Conservation (phyloP, 2,888 invertebrate genomes). For the Trissoscelio sp. region DNA sequence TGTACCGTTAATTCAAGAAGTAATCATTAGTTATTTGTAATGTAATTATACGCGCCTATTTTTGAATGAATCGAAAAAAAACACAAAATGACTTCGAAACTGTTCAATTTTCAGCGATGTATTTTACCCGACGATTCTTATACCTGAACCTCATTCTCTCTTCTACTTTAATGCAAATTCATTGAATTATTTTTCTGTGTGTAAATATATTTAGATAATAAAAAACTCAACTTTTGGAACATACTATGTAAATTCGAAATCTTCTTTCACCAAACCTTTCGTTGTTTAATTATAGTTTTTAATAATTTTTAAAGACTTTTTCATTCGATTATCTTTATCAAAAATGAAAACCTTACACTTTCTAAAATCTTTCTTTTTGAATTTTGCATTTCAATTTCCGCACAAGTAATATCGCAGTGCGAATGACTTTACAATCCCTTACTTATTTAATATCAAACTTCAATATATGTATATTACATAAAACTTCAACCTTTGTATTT, state of each 20-base stretch:
- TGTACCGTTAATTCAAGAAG: conserved; percentile 13
- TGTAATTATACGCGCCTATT: not conserved
- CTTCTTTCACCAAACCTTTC: not conserved
- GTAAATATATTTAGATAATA: conserved; percentile 39
- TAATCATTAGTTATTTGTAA: conserved; percentile 15
- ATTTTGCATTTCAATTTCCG: conserved; percentile 2
- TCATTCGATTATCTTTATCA: too few relatives aligned
- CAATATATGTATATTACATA: not conserved
- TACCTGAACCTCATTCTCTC: not conserved
- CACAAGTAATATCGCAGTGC: not conserved
- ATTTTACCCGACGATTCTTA: conserved; percentile 12
- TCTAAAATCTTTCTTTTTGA: not conserved
- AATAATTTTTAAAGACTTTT: too few relatives aligned
- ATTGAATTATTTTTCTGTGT: conserved; percentile 28
- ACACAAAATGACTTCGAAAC: not conserved
- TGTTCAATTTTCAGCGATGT: not conserved
- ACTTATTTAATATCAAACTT: too few relatives aligned
- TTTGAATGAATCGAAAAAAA: not conserved
- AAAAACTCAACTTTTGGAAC: conserved; percentile 18
- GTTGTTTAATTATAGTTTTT: not conserved
- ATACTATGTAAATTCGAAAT: not conserved
- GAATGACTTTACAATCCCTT: not conserved
- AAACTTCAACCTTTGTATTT: not conserved
- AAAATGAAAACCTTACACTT: too few relatives aligned
- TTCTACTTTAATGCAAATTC: not conserved